phyloP scores from a whole-genome alignment of 2,888 invertebrate genomes.

The Harmothoe impar region DNA sequence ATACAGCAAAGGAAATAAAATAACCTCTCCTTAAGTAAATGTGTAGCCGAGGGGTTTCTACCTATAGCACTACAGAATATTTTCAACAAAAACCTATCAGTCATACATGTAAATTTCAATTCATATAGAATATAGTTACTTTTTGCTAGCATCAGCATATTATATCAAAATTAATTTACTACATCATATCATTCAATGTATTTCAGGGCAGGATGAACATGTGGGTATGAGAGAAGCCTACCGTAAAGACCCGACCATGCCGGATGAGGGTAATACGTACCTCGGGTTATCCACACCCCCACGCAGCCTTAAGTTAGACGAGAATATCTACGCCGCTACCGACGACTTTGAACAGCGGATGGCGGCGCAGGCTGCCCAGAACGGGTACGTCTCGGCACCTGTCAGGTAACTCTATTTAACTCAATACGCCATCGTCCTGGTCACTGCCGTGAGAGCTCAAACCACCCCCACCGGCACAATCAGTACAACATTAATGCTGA shows the following conservation, averaged over 20 bases:
- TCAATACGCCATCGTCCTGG: neutral
- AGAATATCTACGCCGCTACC: slow-evolving; percentile 77
- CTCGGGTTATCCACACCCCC: slow-evolving; percentile 95
- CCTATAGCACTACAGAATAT: no score
- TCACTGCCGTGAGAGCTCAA: neutral
- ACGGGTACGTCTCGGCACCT: slow-evolving; percentile 46
- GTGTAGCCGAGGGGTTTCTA: no score
- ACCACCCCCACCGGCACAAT: slow-evolving; percentile 67
- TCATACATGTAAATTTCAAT: no score
- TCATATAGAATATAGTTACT: no score
- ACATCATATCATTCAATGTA: no score
- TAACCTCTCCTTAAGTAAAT: no score
- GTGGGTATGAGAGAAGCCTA: slow-evolving; percentile 74
- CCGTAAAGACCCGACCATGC: slow-evolving; percentile 71
- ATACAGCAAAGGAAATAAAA: no score
- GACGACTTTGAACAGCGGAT: slow-evolving; percentile 61
- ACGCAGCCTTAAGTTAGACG: slow-evolving; percentile 92
- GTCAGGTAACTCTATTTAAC: slow-evolving; percentile 4
- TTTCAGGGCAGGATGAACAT: slow-evolving; percentile 77
- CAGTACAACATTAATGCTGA: no score
- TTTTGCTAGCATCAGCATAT: no score
- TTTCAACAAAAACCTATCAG: no score
- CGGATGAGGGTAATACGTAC: slow-evolving; percentile 87
- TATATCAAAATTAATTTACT: no score
- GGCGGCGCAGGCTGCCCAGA: slow-evolving; percentile 48